A percentile compares a stretch with the other conserved stretches of the same genome.
These are phyloP conservation scores for Hypotaenidia philippensis DNA, from an alignment of 2,797 vertebrate genomes.

Conservation along the genomic window DNA sequence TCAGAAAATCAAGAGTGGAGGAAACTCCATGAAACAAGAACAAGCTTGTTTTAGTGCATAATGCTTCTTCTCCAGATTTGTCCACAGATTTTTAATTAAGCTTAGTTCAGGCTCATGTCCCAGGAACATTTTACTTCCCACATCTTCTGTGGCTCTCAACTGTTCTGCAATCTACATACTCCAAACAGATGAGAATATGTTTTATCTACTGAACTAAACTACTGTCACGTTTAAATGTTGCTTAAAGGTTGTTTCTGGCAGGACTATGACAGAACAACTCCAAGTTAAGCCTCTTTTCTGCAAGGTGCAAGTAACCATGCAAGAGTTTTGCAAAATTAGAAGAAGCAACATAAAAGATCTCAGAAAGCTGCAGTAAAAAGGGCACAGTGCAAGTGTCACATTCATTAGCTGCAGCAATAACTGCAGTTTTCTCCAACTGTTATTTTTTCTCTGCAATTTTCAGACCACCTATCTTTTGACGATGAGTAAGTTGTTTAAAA, in stretches of 20 bases:
- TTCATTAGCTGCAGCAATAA: not conserved
- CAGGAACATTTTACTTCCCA: not conserved
- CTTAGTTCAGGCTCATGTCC: not conserved
- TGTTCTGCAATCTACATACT: not conserved
- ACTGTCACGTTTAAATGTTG: not conserved
- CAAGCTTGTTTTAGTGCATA: conserved; percentile 1
- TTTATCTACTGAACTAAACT: not conserved
- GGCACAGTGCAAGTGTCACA: not conserved
- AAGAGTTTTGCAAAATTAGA: not conserved
- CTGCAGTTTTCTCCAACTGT: not conserved
- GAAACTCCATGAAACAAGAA: conserved; percentile 30
- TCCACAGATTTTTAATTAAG: conserved; percentile 19
- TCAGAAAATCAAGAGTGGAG: conserved; percentile 9
- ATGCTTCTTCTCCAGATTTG: conserved; percentile 5
- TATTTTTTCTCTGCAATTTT: not conserved
- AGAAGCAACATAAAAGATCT: not conserved
- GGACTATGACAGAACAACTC: not conserved
- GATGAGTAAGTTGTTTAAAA: not conserved
- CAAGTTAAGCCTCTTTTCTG: not conserved
- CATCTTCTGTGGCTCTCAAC: not conserved
- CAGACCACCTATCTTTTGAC: not conserved
- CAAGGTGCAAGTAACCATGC: not conserved
- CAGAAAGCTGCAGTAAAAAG: not conserved
- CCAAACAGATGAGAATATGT: not conserved
- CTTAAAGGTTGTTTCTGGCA: not conserved